phyloP scores from a whole-genome alignment of 2,113 vertebrate species.

The Pontoporia blainvillei region DNA sequence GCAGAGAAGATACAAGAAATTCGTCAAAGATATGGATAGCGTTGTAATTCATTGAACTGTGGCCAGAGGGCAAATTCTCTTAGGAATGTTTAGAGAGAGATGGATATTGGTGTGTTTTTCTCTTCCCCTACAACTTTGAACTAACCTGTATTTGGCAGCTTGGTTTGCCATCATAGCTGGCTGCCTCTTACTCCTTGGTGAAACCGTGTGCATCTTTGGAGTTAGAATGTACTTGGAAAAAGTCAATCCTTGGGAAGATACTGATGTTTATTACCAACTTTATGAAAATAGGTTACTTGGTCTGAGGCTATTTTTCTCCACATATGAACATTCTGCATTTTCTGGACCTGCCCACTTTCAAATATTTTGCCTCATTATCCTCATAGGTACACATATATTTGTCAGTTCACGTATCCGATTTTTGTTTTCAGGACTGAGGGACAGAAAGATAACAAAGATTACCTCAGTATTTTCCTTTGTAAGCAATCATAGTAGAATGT shows the following conservation, averaged over 20 bases:
- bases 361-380: background rate
- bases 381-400: background rate
- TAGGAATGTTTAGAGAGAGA: background rate
- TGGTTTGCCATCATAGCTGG: background rate
- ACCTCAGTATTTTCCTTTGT: background rate
- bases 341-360: background rate
- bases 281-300: conserved; percentile 17
- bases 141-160: background rate
- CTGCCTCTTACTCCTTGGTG: background rate
- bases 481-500: background rate
- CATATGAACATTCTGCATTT: background rate
- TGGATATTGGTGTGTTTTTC: background rate
- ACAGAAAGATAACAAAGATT: background rate
- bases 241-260: background rate
- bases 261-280: background rate
- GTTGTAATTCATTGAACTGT: background rate
- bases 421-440: conserved; percentile 6
- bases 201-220: background rate
- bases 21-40: background rate
- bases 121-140: background rate
- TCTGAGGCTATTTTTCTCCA: background rate
- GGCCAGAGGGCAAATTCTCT: background rate
- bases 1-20: background rate
- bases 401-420: background rate
- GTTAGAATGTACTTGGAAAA: background rate